A percentile compares a stretch with the other conserved stretches of the same genome.
Conservation (phyloP, 1,140 invertebrate species). For the Atta cephalotes region DNA sequence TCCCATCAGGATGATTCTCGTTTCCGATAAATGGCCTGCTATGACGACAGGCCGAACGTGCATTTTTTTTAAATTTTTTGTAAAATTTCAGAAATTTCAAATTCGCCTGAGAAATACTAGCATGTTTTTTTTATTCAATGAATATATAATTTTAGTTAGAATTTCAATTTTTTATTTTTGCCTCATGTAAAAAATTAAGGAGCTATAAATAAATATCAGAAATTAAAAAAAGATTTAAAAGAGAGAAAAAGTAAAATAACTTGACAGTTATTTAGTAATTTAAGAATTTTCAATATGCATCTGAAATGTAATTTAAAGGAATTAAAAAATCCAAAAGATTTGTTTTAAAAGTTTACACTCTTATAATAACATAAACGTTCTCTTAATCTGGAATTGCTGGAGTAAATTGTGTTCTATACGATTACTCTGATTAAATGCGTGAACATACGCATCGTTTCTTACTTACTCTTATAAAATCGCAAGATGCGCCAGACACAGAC, state of each 20-base stretch:
- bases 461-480: conserved; percentile 9
- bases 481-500: conserved; percentile 9
- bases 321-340: not conserved
- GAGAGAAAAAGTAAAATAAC: not conserved
- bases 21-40: not conserved
- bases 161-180: not conserved
- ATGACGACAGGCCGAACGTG: not conserved
- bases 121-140: not conserved
- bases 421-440: conserved; percentile 29
- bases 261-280: not conserved
- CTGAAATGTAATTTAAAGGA: not conserved
- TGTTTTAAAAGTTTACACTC: not conserved
- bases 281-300: not conserved
- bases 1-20: conserved; percentile 23
- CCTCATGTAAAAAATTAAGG: not conserved
- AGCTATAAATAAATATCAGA: not conserved
- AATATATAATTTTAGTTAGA: not conserved
- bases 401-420: conserved; percentile 28
- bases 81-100: conserved; percentile 21
- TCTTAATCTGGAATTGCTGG: not conserved
- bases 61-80: not conserved
- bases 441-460: conserved; percentile 17
- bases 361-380: not conserved
- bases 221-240: not conserved
- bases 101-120: not conserved